These are phyloP conservation scores for Phytoseiulus persimilis DNA, from an alignment of 2,888 invertebrate genomes.

Conservation along the genomic window DNA sequence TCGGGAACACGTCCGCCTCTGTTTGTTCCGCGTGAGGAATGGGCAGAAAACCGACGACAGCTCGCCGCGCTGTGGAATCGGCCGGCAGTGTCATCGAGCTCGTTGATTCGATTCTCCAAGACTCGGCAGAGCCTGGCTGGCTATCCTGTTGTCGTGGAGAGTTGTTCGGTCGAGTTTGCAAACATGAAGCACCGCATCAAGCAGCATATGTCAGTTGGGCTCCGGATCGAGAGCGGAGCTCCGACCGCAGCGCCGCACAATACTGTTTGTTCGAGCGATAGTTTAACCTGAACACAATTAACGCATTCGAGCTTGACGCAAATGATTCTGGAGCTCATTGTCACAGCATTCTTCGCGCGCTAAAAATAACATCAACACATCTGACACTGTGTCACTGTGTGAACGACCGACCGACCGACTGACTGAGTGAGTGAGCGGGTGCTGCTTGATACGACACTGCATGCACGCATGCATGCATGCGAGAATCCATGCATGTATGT, in stretches of 20 bases:
- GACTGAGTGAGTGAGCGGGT: neutral
- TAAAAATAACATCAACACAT: constrained; percentile 5
- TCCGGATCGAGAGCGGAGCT: neutral
- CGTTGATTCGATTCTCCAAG: neutral
- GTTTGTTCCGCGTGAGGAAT: too few species aligned
- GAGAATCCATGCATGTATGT: neutral
- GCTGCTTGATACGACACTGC: neutral
- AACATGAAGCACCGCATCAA: neutral
- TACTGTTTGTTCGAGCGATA: neutral
- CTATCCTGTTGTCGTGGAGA: neutral
- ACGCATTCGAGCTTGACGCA: constrained; percentile 5
- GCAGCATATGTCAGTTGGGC: neutral
- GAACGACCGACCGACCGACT: neutral
- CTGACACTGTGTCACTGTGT: constrained; percentile 5
- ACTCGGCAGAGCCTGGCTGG: neutral
- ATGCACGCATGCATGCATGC: neutral
- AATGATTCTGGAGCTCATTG: neutral
- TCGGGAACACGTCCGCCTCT: too few species aligned
- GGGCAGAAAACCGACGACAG: neutral
- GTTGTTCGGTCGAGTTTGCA: neutral
- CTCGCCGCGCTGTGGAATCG: neutral
- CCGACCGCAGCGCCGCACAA: neutral
- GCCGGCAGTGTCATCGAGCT: neutral
- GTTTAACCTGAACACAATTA: neutral
- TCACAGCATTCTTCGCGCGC: neutral